These are phyloP conservation scores for Charanyca ferruginea DNA, from an alignment of 2,888 invertebrate species.

Conservation along the genomic window DNA sequence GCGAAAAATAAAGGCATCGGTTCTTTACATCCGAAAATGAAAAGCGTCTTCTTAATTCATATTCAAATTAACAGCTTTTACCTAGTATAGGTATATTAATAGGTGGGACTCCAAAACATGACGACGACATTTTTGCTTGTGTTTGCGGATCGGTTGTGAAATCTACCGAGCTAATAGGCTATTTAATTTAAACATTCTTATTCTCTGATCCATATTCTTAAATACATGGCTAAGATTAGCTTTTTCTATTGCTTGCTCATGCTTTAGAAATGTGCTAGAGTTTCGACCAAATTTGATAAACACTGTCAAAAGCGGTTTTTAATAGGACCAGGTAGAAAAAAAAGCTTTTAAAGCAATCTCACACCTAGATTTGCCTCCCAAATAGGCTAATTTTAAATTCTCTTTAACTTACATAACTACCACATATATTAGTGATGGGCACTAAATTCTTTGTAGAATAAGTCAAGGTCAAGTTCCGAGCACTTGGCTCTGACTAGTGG, in stretches of 20 bases:
- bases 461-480: constrained; percentile 83
- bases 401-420: neutral
- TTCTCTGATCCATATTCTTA: constrained; percentile 19
- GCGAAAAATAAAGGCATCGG: constrained; percentile 14
- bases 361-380: neutral
- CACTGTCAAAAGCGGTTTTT: neutral
- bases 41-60: constrained; percentile 30
- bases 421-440: constrained; percentile 37
- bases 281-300: neutral
- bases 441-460: constrained; percentile 40
- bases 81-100: constrained; percentile 10
- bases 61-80: constrained; percentile 44
- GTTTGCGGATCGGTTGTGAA: constrained; percentile 44
- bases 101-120: constrained; percentile 18
- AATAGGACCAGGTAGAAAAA: neutral
- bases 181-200: constrained; percentile 34
- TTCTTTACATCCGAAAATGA: constrained; percentile 27
- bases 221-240: neutral
- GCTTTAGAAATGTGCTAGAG: neutral
- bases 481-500: constrained; percentile 69
- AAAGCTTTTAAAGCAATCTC: neutral
- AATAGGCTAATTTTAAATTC: neutral
- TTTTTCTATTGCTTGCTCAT: neutral
- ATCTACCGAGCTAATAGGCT: constrained; percentile 12
- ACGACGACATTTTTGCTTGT: constrained; percentile 21